These are phyloP conservation scores for Steinernema carpocapsae DNA, from an alignment of 2,888 invertebrate genomes.

Conservation along the genomic window DNA sequence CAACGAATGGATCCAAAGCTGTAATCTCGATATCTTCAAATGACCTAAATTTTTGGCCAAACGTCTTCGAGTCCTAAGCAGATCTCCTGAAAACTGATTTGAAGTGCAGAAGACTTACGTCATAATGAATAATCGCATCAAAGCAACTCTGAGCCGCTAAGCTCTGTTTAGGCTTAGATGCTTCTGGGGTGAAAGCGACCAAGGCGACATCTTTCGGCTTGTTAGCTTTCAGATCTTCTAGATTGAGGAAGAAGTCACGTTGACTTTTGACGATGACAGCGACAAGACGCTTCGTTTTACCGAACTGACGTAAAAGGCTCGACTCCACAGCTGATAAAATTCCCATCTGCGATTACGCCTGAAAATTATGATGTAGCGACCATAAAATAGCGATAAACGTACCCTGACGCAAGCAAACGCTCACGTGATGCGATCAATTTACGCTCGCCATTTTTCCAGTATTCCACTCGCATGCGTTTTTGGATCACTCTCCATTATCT, in stretches of 20 bases:
- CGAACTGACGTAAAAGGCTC: too few relatives aligned
- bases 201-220: not conserved
- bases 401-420: too few relatives aligned
- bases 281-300: not conserved
- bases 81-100: not conserved
- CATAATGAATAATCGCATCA: not conserved
- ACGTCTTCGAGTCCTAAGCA: not conserved
- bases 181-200: not conserved
- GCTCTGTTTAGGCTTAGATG: not conserved
- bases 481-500: too few relatives aligned
- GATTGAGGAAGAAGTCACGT: conserved; percentile 11
- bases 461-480: too few relatives aligned
- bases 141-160: not conserved
- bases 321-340: too few relatives aligned
- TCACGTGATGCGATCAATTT: too few relatives aligned
- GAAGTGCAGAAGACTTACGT: not conserved
- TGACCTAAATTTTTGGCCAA: not conserved
- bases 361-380: too few relatives aligned
- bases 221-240: not conserved
- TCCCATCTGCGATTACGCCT: too few relatives aligned
- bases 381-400: too few relatives aligned
- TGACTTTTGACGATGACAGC: conserved; percentile 10
- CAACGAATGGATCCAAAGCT: not conserved
- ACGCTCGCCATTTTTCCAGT: too few relatives aligned
- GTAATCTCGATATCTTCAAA: conserved; percentile 4